Percentiles rank a stretch among this genome's conserved stretches.
Conservation (phyloP, 2,888 invertebrate species). For the Camptogramma bilineatum region DNA sequence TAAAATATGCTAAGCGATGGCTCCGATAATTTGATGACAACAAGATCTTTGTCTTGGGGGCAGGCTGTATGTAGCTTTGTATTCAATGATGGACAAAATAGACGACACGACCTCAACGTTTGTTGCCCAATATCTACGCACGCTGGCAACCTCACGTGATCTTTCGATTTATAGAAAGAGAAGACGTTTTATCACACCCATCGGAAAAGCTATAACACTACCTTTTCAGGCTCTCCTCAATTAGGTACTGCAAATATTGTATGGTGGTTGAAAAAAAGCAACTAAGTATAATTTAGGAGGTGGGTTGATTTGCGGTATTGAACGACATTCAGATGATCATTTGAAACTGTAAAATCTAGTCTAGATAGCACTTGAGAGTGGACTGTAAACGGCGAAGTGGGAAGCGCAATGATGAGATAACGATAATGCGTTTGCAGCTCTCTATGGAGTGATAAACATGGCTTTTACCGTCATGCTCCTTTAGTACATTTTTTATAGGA, state of each 20-base stretch:
- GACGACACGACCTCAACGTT: too few species aligned
- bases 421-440: conserved; percentile 39
- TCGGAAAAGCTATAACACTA: too few species aligned
- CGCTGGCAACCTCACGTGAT: too few species aligned
- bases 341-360: conserved; percentile 18
- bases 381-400: conserved; percentile 38
- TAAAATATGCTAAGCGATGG: conserved; percentile 10
- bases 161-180: too few species aligned
- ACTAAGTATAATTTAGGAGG: too few species aligned
- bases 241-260: too few species aligned
- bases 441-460: conserved; percentile 28
- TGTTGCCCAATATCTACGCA: too few species aligned
- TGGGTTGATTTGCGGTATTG: too few species aligned
- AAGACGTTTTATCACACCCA: too few species aligned
- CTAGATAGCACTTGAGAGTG: conserved; percentile 36
- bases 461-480: conserved; percentile 27
- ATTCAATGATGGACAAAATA: not conserved
- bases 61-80: not conserved
- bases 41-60: conserved; percentile 13
- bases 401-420: conserved; percentile 46
- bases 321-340: too few species aligned
- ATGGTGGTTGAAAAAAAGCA: too few species aligned
- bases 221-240: too few species aligned
- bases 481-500: conserved; percentile 19
- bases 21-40: conserved; percentile 5